These are phyloP conservation scores for Pampus argenteus DNA, from an alignment of 2,797 vertebrate genomes.

Conservation along the genomic window DNA sequence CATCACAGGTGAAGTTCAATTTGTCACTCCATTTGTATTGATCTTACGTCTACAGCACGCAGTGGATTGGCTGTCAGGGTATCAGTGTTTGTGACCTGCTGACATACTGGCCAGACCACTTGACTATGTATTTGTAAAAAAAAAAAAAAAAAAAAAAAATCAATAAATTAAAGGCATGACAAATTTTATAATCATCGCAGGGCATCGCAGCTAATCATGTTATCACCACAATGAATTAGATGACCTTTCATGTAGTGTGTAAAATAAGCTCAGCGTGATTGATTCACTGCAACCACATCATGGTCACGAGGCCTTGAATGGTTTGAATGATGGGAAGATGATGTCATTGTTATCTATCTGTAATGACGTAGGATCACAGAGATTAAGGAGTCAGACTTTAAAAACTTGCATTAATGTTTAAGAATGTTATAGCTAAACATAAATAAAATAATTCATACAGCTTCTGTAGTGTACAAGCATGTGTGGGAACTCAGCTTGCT, in stretches of 20 bases:
- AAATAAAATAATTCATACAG: too few species aligned
- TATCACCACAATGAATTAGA: constrained; percentile 27
- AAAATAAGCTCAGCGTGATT: constrained; percentile 53
- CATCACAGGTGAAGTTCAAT: constrained; percentile 57
- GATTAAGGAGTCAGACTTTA: constrained; percentile 9
- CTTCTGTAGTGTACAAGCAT: too few species aligned
- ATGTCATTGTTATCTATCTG: constrained; percentile 42
- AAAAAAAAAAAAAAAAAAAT: background rate
- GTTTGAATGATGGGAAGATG: constrained; percentile 34
- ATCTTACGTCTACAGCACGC: constrained; percentile 39
- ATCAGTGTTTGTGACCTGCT: constrained; percentile 53
- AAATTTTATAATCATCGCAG: constrained; percentile 19
- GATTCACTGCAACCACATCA: constrained; percentile 40
- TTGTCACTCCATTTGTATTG: constrained; percentile 60
- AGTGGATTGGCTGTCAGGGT: constrained; percentile 28
- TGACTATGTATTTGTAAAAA: background rate
- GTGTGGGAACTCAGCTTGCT: too few species aligned
- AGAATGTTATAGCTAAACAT: too few species aligned
- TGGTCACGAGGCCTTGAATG: constrained; percentile 26
- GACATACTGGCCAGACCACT: constrained; percentile 30
- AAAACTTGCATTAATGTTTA: too few species aligned
- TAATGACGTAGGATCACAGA: constrained; percentile 17
- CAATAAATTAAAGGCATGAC: constrained; percentile 10
- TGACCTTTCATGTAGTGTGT: constrained; percentile 42
- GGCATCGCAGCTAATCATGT: constrained; percentile 33